Percentiles rank a stretch among this genome's conserved stretches.
Evolutionary conservation across 2,113 vertebrate genomes (phyloP).

Genomic region (Etia nguti): DNA sequence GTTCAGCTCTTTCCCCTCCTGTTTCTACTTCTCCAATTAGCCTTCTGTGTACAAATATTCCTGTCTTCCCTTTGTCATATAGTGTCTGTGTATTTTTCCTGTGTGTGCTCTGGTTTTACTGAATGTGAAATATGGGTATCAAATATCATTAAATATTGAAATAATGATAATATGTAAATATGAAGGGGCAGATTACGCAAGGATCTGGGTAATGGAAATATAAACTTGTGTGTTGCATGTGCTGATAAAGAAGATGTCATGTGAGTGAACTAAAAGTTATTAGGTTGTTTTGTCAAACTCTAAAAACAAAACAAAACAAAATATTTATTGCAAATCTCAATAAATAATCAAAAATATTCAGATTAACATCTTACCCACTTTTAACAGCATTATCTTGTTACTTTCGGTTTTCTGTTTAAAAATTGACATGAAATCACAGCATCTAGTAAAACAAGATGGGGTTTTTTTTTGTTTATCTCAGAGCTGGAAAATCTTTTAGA

Average conservation of each 20-base stretch:
- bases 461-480: neutral
- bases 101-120: neutral
- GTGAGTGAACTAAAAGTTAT: neutral
- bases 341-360: neutral
- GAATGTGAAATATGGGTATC: neutral
- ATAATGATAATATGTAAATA: neutral
- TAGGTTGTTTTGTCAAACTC: neutral
- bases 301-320: neutral
- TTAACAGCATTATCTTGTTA: neutral
- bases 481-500: neutral
- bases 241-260: neutral
- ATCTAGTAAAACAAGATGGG: neutral
- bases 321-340: neutral
- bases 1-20: neutral
- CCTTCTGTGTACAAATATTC: neutral
- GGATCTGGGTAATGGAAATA: neutral
- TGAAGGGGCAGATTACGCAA: neutral
- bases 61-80: neutral
- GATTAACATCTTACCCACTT: rapidly evolving
- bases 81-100: neutral
- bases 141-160: neutral
- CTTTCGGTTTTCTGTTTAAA: neutral
- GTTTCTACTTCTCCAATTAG: neutral
- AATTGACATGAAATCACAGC: neutral
- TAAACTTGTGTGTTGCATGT: neutral